Base-by-base conservation (phyloP, 2,113 vertebrate species). In the Myotis davidii region DNA sequence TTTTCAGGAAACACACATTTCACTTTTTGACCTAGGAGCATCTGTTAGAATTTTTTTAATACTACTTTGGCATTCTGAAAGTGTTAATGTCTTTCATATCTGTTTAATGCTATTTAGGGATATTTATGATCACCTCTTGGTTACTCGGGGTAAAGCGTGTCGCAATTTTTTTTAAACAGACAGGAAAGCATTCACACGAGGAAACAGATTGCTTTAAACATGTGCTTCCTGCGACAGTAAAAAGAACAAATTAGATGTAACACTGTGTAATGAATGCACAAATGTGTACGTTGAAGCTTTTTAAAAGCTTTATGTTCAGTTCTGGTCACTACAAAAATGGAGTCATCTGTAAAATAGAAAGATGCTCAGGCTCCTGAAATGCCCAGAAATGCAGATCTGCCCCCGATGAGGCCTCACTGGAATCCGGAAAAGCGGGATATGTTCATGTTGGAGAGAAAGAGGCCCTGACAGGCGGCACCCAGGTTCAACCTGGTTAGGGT, bases 111-210 rank as follows among this genome's bases (percentile, higher is more conserved):
- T 98, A 98, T 98, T 99, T 99, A 98, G 98, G 98, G 98, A 98
- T 99, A 99, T 99, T 99, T 99, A 98, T 98, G 98, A 98, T 98
- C 98, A 98, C 98, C 98, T 98, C 98, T 98, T 97, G 98, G 98
- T 98, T 98, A 97, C 98, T 98, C 89, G 90, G 98, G 98, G 98
- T 98, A 98, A 98, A 98, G 98, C 97, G 98, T 98, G 98, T 98
- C 96, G 98, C 97, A 95, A 98, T 98, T 98, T 98, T 97, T 98
- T 98, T 96, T 92, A 97, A 98, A 98, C 98, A 97, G 98, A 97
- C 98, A 97, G 98, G 98, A 98, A 98, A 98, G 97, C 98, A 95
- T 97, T 98, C 98, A 97, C 95, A 98, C 93, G 98, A 98, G 98
- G 98, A 98, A 98, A 98, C 98, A 99, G 98, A 98, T 98, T 99